phyloP scores from a whole-genome alignment of 2,888 invertebrate genomes.

The Noctua pronuba region DNA sequence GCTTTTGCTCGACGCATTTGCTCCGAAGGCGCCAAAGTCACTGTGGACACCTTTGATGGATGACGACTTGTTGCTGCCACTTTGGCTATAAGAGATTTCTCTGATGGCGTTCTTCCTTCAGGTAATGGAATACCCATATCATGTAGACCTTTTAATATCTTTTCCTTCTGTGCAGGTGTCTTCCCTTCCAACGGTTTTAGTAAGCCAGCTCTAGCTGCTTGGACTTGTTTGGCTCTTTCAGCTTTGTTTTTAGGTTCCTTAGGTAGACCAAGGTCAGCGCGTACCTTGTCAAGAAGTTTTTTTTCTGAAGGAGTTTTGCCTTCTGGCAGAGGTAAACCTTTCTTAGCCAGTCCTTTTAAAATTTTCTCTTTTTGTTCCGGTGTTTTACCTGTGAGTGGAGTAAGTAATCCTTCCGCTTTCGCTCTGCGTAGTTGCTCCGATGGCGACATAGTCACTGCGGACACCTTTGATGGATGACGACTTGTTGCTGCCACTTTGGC shows the following conservation, averaged over 20 bases:
- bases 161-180: slow-evolving; percentile 66
- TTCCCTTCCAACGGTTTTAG: slow-evolving; percentile 63
- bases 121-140: slow-evolving; percentile 56
- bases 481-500: slow-evolving; percentile 15
- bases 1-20: slow-evolving; percentile 10
- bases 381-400: slow-evolving; percentile 41
- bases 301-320: slow-evolving; percentile 68
- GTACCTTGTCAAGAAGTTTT: slow-evolving; percentile 64
- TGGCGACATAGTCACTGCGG: no score
- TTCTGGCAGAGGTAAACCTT: slow-evolving; percentile 68
- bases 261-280: slow-evolving; percentile 67
- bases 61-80: slow-evolving; percentile 12
- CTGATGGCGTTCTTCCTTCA: slow-evolving; percentile 69
- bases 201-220: slow-evolving; percentile 61
- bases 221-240: slow-evolving; percentile 62
- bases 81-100: slow-evolving; percentile 58
- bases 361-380: slow-evolving; percentile 65
- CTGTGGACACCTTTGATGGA: slow-evolving; percentile 13
- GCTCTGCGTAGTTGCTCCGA: slow-evolving; percentile 11
- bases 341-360: slow-evolving; percentile 58
- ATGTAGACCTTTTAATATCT: slow-evolving; percentile 32
- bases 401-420: slow-evolving; percentile 22
- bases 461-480: neutral
- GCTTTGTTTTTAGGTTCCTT: slow-evolving; percentile 53
- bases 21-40: neutral